Percentiles rank a stretch among this genome's conserved stretches.
phyloP scores from a whole-genome alignment of 2,888 invertebrate genomes.

The Drosophila neotestacea region DNA sequence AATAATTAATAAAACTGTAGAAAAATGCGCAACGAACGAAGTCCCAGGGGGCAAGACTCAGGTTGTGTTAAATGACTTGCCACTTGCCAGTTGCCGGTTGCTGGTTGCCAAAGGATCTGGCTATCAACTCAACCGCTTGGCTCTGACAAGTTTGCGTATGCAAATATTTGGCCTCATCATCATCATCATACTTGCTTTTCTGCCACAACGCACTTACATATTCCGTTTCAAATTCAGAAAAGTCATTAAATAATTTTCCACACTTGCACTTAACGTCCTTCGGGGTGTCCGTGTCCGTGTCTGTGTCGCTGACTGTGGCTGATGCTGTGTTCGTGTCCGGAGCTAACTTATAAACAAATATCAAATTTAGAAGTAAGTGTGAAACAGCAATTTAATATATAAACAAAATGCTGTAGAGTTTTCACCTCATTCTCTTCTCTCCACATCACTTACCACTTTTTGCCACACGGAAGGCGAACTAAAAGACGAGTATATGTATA shows the following conservation, averaged over 20 bases:
- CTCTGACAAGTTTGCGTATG: slow-evolving; percentile 65
- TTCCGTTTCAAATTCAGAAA: slow-evolving; percentile 80
- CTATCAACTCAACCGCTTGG: slow-evolving; percentile 49
- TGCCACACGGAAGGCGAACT: slow-evolving; percentile 9
- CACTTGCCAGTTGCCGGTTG: slow-evolving; percentile 56
- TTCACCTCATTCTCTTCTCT: slow-evolving; percentile 21
- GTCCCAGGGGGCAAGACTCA: slow-evolving; percentile 30
- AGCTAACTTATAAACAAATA: slow-evolving; percentile 46
- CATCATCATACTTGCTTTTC: slow-evolving; percentile 1
- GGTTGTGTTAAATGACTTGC: slow-evolving; percentile 66
- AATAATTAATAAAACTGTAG: slow-evolving; percentile 76
- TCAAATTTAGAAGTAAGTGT: slow-evolving; percentile 27
- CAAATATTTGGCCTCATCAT: slow-evolving; percentile 74
- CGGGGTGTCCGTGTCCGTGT: background rate
- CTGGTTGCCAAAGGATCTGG: slow-evolving; percentile 42
- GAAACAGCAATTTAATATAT: slow-evolving; percentile 32
- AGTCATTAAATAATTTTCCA: slow-evolving; percentile 83
- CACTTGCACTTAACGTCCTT: slow-evolving; percentile 73
- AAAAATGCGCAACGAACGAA: slow-evolving; percentile 43
- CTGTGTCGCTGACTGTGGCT: background rate
- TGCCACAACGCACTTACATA: slow-evolving; percentile 72
- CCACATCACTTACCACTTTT: background rate
- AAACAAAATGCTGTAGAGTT: slow-evolving; percentile 58
- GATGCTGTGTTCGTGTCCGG: background rate
- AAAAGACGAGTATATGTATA: slow-evolving; percentile 31